Conservation (phyloP, 2,797 vertebrate genomes). For the Sciaenops ocellatus region DNA sequence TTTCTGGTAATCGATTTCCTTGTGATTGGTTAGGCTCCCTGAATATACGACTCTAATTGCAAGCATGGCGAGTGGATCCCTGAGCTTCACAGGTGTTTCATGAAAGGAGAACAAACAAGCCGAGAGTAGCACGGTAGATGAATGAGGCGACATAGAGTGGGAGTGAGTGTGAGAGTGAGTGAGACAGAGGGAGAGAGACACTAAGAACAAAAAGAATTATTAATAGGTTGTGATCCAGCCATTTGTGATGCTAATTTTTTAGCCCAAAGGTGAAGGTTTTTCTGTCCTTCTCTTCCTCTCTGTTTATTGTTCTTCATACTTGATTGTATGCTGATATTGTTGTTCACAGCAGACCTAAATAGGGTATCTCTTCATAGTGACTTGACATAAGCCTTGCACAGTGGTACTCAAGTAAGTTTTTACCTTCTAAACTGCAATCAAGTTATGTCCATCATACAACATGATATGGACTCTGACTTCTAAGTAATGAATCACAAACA, state of each 20-base stretch:
- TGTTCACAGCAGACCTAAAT: slow-evolving; percentile 4
- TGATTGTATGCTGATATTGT: not conserved
- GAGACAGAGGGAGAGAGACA: slow-evolving; percentile 25
- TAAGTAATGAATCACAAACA: not conserved
- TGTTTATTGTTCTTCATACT: slow-evolving; percentile 10
- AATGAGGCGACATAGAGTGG: slow-evolving; percentile 44
- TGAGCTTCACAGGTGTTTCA: slow-evolving; percentile 70
- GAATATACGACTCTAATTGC: slow-evolving; percentile 57
- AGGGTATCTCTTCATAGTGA: not conserved
- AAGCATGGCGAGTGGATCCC: slow-evolving; percentile 54
- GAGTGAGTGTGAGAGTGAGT: slow-evolving; percentile 27
- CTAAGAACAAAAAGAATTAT: slow-evolving; percentile 48
- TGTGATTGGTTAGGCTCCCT: slow-evolving; percentile 34
- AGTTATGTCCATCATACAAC: not conserved
- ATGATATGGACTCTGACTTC: not conserved
- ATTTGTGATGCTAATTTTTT: slow-evolving; percentile 54
- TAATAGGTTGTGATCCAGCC: slow-evolving; percentile 41
- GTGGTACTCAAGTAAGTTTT: not conserved
- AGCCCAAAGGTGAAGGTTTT: slow-evolving; percentile 24
- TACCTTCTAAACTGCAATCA: not conserved
- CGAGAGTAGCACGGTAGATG: slow-evolving; percentile 44
- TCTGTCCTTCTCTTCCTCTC: slow-evolving; percentile 7
- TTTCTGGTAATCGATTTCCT: slow-evolving; percentile 41
- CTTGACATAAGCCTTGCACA: not conserved
- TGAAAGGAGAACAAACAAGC: slow-evolving; percentile 69